These are phyloP conservation scores for Pelecanoides urinatrix DNA, from an alignment of 2,113 vertebrate species.

Conservation along the genomic window DNA sequence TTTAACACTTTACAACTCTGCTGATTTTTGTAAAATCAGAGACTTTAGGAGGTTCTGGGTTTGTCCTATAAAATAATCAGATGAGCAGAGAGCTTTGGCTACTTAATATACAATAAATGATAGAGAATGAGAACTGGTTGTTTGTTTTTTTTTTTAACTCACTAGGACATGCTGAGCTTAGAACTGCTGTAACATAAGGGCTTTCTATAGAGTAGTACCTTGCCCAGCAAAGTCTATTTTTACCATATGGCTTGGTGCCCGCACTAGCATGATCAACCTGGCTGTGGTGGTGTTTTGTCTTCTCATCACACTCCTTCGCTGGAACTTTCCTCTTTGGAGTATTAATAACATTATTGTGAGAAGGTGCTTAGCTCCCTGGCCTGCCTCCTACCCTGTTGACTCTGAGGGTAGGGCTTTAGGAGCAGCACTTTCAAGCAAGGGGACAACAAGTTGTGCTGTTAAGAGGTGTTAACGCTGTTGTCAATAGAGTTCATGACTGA, in stretches of 20 bases:
- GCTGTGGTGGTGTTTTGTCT: background rate
- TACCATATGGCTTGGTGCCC: background rate
- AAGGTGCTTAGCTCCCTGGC: background rate
- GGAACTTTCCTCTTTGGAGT: background rate
- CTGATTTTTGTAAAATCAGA: background rate
- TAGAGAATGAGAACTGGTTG: background rate
- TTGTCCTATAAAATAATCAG: background rate
- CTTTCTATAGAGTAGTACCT: background rate
- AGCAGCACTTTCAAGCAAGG: background rate
- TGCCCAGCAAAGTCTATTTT: background rate
- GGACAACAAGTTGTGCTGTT: background rate
- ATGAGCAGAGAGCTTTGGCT: background rate
- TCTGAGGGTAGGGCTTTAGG: background rate
- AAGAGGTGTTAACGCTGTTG: background rate
- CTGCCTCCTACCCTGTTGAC: background rate
- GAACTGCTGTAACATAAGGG: background rate
- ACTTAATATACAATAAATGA: background rate
- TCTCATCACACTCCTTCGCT: background rate
- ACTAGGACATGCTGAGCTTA: background rate
- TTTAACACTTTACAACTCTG: background rate
- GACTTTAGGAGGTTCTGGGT: background rate
- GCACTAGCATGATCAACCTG: background rate
- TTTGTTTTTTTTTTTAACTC: background rate
- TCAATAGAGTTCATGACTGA: background rate
- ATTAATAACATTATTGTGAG: background rate